These are phyloP conservation scores for Electrona antarctica DNA, from an alignment of 2,113 vertebrate species.

Conservation along the genomic window DNA sequence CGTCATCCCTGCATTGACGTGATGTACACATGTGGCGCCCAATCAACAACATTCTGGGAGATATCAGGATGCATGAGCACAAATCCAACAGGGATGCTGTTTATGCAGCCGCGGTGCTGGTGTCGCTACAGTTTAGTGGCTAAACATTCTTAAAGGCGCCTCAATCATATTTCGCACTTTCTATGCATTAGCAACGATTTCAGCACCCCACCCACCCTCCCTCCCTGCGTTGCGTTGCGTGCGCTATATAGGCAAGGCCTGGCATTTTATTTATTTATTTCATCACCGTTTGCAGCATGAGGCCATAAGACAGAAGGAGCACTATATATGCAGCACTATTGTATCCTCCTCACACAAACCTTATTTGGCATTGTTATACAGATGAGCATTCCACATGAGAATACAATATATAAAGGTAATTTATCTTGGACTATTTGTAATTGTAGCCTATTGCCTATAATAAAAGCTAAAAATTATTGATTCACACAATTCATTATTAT, in stretches of 20 bases:
- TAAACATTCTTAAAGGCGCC: conserved; percentile 75
- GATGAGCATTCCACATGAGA: too few species aligned
- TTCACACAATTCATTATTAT: background rate
- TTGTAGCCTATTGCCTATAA: background rate
- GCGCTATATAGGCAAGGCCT: background rate
- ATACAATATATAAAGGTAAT: too few species aligned
- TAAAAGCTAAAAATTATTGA: background rate
- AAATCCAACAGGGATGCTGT: conserved; percentile 59
- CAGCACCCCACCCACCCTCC: conserved; percentile 43
- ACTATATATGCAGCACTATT: too few species aligned
- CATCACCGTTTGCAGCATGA: background rate
- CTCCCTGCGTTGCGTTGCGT: conserved; percentile 21
- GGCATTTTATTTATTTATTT: conserved; percentile 32
- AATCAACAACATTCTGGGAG: conserved; percentile 69
- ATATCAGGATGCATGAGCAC: conserved; percentile 53
- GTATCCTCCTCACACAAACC: too few species aligned
- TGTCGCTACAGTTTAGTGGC: conserved; percentile 68
- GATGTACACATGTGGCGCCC: conserved; percentile 59
- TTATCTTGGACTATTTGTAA: too few species aligned
- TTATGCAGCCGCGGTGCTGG: conserved; percentile 46
- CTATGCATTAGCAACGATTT: conserved; percentile 27
- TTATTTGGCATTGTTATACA: too few species aligned
- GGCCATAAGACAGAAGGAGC: background rate
- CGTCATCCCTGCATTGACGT: conserved; percentile 27
- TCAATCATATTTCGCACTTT: conserved; percentile 64